Conservation (phyloP, 1,140 invertebrate species). For the Vanessa tameamea region DNA sequence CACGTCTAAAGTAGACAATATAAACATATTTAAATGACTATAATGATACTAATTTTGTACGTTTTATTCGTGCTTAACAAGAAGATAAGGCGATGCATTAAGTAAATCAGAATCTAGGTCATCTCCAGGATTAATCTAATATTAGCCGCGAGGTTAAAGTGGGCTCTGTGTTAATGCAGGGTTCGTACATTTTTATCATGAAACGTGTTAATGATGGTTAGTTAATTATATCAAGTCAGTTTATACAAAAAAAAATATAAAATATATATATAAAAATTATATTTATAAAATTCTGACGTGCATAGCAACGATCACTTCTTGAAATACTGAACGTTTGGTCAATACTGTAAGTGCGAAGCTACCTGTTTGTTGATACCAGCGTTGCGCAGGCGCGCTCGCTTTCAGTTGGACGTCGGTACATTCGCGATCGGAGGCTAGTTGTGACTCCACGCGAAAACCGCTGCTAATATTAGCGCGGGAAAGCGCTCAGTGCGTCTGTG, state of each 20-base stretch:
- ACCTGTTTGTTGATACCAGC: conserved; percentile 42
- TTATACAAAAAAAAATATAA: not conserved
- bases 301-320: conserved; percentile 6
- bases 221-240: too few species aligned
- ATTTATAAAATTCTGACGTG: conserved; percentile 12
- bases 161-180: not conserved
- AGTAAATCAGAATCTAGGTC: conserved; percentile 6
- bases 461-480: conserved; percentile 61
- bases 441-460: conserved; percentile 51
- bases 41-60: too few species aligned
- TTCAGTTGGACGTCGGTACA: conserved; percentile 42
- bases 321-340: conserved; percentile 33
- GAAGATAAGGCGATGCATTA: not conserved
- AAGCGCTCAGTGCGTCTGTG: conserved; percentile 39
- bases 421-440: conserved; percentile 43
- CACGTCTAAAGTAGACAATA: too few species aligned
- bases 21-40: too few species aligned
- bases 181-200: too few species aligned
- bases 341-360: conserved; percentile 36
- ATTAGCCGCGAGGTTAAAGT: not conserved
- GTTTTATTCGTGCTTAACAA: not conserved
- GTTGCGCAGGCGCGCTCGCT: conserved; percentile 39
- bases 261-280: too few species aligned
- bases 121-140: conserved; percentile 5
- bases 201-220: too few species aligned